Conservation (phyloP, 2,113 vertebrate species). For the human (Homo sapiens) region DNA sequence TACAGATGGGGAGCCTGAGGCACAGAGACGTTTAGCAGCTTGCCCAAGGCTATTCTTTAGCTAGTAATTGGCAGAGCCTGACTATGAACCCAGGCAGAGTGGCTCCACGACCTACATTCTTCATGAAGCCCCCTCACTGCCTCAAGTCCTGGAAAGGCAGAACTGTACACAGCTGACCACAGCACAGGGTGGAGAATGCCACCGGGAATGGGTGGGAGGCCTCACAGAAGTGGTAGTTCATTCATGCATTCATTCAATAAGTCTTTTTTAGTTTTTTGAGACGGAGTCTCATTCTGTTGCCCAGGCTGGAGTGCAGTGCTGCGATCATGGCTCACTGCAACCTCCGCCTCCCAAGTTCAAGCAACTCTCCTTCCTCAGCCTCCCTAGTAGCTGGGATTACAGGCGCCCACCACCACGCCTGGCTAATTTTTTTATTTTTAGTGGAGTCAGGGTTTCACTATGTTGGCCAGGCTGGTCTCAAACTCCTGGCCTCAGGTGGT, state of each 20-base stretch:
- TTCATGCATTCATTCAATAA: background rate
- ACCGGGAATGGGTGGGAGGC: too few relatives aligned
- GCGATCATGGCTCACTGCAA: background rate
- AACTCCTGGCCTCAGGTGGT: background rate
- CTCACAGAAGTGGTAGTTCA: background rate
- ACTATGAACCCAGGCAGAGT: background rate
- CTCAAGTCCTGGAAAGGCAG: background rate
- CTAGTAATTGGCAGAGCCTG: background rate
- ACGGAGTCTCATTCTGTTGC: background rate
- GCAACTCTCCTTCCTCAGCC: background rate
- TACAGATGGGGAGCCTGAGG: background rate
- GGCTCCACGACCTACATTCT: background rate
- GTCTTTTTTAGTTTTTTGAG: background rate
- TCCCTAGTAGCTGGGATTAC: background rate
- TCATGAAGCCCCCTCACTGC: background rate
- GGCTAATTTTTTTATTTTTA: background rate
- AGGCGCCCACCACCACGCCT: background rate
- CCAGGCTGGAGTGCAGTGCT: background rate
- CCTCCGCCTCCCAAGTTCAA: background rate
- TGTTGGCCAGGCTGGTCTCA: background rate
- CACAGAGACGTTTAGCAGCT: background rate
- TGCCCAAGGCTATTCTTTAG: background rate
- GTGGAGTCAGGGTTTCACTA: background rate
- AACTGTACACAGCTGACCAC: background rate
- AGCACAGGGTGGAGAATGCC: background rate